Evolutionary conservation across 2,113 vertebrate species (phyloP).

Genomic region (Lepus americanus): DNA sequence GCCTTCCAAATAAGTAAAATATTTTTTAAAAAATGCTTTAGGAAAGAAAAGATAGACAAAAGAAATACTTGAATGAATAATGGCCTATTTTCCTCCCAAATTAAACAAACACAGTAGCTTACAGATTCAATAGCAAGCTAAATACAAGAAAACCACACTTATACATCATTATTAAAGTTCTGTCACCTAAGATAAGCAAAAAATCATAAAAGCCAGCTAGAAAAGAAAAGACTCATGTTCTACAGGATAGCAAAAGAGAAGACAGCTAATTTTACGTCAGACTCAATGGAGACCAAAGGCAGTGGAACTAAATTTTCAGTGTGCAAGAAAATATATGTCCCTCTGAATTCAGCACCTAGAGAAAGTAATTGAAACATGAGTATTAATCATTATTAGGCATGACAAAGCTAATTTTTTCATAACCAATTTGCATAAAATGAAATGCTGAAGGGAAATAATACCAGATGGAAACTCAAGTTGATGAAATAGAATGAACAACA

Average conservation of each 20-base stretch:
- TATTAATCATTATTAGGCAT: background rate
- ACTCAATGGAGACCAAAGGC: background rate
- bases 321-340: background rate
- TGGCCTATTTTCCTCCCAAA: background rate
- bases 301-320: background rate
- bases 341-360: background rate
- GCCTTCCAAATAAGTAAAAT: no score
- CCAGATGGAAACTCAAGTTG: background rate
- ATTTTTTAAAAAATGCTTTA: background rate
- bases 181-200: background rate
- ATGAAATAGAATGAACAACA: background rate
- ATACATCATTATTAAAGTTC: background rate
- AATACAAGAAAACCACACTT: background rate
- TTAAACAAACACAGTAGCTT: background rate
- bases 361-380: background rate
- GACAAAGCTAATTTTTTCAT: background rate
- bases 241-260: background rate
- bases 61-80: slow-evolving; percentile 16
- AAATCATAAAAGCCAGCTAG: background rate
- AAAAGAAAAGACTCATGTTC: background rate
- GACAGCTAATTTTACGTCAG: background rate
- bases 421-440: background rate
- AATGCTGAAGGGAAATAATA: background rate
- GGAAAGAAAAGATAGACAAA: background rate
- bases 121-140: background rate